Evolutionary conservation across 2,888 invertebrate species (phyloP), one percentile per base, ranked within the genome.

Genomic region (Vannuccia rotundouncinata): DNA sequence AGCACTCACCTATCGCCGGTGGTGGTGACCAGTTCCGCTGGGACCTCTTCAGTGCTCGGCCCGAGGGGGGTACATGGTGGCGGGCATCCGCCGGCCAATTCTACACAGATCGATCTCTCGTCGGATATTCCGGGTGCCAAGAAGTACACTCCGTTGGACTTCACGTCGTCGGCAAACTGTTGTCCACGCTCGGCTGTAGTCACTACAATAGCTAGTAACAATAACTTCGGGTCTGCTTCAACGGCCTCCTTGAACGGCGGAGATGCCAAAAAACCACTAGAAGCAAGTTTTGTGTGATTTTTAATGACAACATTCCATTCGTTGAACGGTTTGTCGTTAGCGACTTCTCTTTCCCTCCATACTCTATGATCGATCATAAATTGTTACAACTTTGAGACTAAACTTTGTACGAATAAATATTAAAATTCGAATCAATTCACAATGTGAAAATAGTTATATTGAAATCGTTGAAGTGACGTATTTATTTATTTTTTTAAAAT

Each of bases 201-300:
- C 2, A 66, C 66, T 5, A n/a, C 10, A 5, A 2, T 66, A 2
- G 66, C 66, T 22, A 27, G 66, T 5, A 22, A 22, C 17, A 66
- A 66, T 27, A n/a, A 5, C 66, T 66, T 66, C 66, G 2, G 66
- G 22, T 5, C 66, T 2, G 66, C 17, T 22, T 66, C 66, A 27
- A 22, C 66, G 2, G 66, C 17, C 66, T 66, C 66, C 17, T 27
- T 66, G 10, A 66, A 17, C 25, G 66, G 5, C 5, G 10, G 5
- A 22, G 66, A 66, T 22, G 13, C 66, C 17, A 66, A 66, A 22
- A 5, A 5, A 2, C 66, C 66, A 66, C 66, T 13, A 22, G 66
- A 66, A 66, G 66, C 66, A 2, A 66, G 66, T 22, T 66, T 66
- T 66, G 66, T 66, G 22, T 66, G 66, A 66, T n/a, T n/a, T n/a